These are phyloP conservation scores for Falcaria lacertinaria DNA, from an alignment of 2,888 invertebrate genomes.

Conservation along the genomic window DNA sequence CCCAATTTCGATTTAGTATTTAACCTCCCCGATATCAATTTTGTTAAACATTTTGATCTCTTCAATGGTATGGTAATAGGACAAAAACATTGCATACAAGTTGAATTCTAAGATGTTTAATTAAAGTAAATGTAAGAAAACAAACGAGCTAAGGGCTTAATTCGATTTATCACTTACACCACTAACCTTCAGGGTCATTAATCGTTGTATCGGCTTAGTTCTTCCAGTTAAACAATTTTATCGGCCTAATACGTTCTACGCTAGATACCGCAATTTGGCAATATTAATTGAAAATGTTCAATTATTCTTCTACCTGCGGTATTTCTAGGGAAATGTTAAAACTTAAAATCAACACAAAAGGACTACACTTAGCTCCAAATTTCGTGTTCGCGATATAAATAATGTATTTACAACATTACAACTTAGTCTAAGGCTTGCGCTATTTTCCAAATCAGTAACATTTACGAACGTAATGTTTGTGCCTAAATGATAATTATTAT, in stretches of 20 bases:
- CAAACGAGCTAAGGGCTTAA: conserved; percentile 4
- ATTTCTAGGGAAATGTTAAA: neutral
- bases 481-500: conserved; percentile 40
- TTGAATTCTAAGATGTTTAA: neutral
- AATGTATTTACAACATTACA: conserved; percentile 29
- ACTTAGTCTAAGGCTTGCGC: conserved; percentile 27
- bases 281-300: neutral
- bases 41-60: no score
- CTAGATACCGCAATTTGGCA: conserved; percentile 8
- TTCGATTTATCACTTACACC: conserved; percentile 27
- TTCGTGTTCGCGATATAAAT: conserved; percentile 18
- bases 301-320: neutral
- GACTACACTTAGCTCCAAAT: conserved; percentile 20
- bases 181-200: conserved; percentile 36
- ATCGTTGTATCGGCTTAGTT: conserved; percentile 70
- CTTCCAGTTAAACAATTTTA: conserved; percentile 43
- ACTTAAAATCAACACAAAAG: conserved; percentile 7
- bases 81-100: no score
- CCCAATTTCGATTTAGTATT: neutral
- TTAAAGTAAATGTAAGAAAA: neutral
- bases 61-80: no score
- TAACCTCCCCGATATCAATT: neutral
- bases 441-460: conserved; percentile 24
- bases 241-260: conserved; percentile 10
- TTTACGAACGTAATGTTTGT: conserved; percentile 26